Evolutionary conservation across 2,888 invertebrate genomes (phyloP), one percentile per base, ranked within the genome.

Genomic region (Conistra vaccinii): DNA sequence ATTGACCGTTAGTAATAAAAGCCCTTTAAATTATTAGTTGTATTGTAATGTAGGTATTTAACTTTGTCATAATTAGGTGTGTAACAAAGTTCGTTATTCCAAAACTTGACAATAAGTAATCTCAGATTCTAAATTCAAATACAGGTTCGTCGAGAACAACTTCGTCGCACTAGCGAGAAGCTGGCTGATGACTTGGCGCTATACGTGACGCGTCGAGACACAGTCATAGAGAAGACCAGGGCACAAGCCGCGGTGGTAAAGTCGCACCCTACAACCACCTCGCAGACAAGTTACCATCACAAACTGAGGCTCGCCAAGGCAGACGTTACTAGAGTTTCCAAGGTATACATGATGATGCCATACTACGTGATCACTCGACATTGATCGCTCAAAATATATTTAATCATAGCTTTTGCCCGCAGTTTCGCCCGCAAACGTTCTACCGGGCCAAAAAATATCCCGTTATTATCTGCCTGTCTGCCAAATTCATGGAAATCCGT

Each of bases 201-300:
- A 68, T 95, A 95, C 85, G 95, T 96, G 77, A 94, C 93, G 29
- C 92, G 96, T 1, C 92, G 96, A 1, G 96, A 95, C 81, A 95
- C 93, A 0, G 96, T 94, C 5, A 90, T 94, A 88, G 95, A 94
- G 57, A 95, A 94, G 89, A 90, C 87, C 3, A 89, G 96, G 3
- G 95, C 96, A 0, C 88, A 91, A 6, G 95, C 95, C 0, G 96
- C 96, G 3, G 91, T 94, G 45, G 95, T 94, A 89, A 93, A 93
- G 86, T 87, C 94, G 0, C 94, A 95, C 80, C 20, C 73, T 26
- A n/a, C 86, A 0, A 84, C 86, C 1, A 94, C 93, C 51, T 93
- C 96, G 70, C 95, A 95, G 90, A 90, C 93, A 9, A 78, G 87
- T 0, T 95, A 95, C 89, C 93, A 93, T 70, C 96, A 96, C 87